These are phyloP conservation scores for Monochamus saltuarius DNA, from an alignment of 1,140 invertebrate genomes.

Conservation along the genomic window DNA sequence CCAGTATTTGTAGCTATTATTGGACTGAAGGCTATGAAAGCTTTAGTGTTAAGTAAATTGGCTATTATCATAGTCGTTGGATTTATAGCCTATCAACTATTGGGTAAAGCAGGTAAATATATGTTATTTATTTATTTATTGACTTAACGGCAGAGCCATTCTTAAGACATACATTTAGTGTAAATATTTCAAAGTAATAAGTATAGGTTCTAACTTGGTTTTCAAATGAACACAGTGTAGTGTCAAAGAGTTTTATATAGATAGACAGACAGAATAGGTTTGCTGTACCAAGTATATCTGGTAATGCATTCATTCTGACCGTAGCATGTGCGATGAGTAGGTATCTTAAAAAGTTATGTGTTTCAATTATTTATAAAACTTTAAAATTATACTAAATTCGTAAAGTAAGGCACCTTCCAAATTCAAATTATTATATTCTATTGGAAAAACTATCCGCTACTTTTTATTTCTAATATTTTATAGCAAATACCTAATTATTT, in stretches of 20 bases:
- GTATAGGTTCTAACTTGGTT: too few species aligned
- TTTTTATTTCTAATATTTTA: conserved; percentile 6
- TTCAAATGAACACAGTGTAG: background rate
- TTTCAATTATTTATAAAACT: background rate
- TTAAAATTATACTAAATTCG: too few species aligned
- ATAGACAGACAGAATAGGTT: background rate
- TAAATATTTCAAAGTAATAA: too few species aligned
- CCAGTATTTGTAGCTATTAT: conserved; percentile 77
- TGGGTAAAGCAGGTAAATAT: conserved; percentile 61
- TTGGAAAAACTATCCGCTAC: background rate
- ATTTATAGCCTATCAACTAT: conserved; percentile 74
- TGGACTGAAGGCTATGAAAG: conserved; percentile 79
- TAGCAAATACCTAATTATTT: too few species aligned
- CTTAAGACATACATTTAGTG: too few species aligned
- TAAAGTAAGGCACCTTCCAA: background rate
- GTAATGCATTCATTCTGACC: background rate
- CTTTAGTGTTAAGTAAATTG: conserved; percentile 77
- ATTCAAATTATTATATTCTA: background rate
- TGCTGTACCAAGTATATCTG: background rate
- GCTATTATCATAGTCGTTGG: conserved; percentile 76
- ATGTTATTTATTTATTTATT: background rate
- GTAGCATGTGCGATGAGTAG: background rate
- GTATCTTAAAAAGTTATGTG: background rate
- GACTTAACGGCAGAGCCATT: too few species aligned
- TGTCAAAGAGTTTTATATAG: background rate